Conservation (phyloP, 2,888 invertebrate genomes). For the Tipula unca region DNA sequence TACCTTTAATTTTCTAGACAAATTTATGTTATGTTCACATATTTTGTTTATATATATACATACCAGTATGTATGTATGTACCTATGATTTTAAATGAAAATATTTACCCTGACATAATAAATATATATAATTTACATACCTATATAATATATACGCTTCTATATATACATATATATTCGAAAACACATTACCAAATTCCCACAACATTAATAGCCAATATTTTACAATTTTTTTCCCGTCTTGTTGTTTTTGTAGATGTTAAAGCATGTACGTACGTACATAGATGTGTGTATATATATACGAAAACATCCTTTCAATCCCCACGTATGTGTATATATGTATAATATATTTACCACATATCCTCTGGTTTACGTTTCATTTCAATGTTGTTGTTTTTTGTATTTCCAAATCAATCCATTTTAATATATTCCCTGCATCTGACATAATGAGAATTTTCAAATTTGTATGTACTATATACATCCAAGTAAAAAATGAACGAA, state of each 20-base stretch:
- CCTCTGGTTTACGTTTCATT: not conserved
- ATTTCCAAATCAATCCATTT: not conserved
- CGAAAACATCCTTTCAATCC: not conserved
- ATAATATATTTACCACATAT: not conserved
- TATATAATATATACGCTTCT: too few species aligned
- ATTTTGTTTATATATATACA: not conserved
- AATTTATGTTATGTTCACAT: not conserved
- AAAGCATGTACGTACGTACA: not conserved
- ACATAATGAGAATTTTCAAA: not conserved
- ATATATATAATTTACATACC: not conserved
- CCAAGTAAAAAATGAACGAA: not conserved
- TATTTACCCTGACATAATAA: conserved; percentile 14
- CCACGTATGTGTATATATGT: not conserved
- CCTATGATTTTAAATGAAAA: not conserved
- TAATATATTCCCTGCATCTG: not conserved
- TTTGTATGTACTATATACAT: not conserved
- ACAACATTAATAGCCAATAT: conserved; percentile 14
- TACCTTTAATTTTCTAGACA: conserved; percentile 4
- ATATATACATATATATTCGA: not conserved
- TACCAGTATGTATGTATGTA: not conserved
- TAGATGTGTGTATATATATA: not conserved
- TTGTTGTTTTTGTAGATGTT: not conserved
- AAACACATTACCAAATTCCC: conserved; percentile 4
- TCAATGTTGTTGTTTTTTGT: not conserved
- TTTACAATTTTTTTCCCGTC: not conserved